A percentile compares a stretch with the other conserved stretches of the same genome.
phyloP scores from a whole-genome alignment of 2,113 vertebrate genomes.

The Cottus gobio region DNA sequence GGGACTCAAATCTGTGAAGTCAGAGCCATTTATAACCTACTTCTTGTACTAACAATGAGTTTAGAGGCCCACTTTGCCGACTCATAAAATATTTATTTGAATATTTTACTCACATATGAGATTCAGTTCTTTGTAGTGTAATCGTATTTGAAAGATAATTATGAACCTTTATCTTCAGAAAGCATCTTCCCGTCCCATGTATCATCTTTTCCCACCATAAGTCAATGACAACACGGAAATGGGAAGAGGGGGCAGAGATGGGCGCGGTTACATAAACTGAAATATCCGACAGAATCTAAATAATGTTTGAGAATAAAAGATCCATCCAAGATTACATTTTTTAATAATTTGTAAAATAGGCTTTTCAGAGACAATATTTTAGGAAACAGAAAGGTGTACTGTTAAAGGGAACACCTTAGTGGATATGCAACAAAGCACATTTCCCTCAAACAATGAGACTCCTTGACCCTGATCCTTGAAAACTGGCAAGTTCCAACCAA shows the following conservation, averaged over 20 bases:
- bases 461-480: constrained; percentile 57
- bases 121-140: constrained; percentile 43
- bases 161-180: constrained; percentile 44
- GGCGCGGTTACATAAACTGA: neutral
- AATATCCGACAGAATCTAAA: constrained; percentile 30
- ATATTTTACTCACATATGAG: constrained; percentile 56
- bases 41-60: constrained; percentile 57
- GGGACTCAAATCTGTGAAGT: constrained; percentile 39
- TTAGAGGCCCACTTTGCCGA: constrained; percentile 49
- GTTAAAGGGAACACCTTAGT: constrained; percentile 17
- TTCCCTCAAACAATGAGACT: constrained; percentile 36
- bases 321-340: constrained; percentile 17
- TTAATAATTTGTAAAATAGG: neutral
- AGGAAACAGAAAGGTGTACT: neutral
- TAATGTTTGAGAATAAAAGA: constrained; percentile 16
- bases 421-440: constrained; percentile 36
- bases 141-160: constrained; percentile 54
- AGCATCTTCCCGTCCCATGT: constrained; percentile 39
- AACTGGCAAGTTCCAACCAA: constrained; percentile 50
- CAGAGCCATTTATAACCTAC: constrained; percentile 49
- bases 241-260: neutral
- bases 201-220: constrained; percentile 36
- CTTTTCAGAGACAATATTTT: constrained; percentile 8
- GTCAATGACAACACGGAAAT: constrained; percentile 31
- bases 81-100: constrained; percentile 64